A percentile compares a stretch with the other conserved stretches of the same genome.
These are phyloP conservation scores for Hydrotaea diabolus DNA, from an alignment of 2,888 invertebrate species.

Conservation along the genomic window DNA sequence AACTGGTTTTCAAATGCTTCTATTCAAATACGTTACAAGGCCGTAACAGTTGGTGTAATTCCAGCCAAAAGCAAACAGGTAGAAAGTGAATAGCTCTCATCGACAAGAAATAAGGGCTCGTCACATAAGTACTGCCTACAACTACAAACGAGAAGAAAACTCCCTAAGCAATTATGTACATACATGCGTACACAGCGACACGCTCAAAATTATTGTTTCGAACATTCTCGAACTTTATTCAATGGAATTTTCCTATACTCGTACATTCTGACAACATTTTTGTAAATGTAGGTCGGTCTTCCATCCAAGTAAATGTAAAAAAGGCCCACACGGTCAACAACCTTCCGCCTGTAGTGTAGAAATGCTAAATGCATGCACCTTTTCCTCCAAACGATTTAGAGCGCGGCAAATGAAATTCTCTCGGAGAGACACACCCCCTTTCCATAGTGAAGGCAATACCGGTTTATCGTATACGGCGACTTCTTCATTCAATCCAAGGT, in stretches of 20 bases:
- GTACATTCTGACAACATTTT: background rate
- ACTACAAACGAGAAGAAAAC: too few species aligned
- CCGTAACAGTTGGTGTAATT: too few species aligned
- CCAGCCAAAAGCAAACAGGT: too few species aligned
- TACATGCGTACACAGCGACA: too few species aligned
- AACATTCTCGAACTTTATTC: background rate
- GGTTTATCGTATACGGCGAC: slow-evolving; percentile 27
- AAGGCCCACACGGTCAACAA: slow-evolving; percentile 44
- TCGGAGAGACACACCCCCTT: slow-evolving; percentile 52
- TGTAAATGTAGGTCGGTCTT: slow-evolving; percentile 43
- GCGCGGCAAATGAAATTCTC: background rate
- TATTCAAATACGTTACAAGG: too few species aligned
- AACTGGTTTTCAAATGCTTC: too few species aligned
- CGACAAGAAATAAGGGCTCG: too few species aligned
- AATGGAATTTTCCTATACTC: background rate
- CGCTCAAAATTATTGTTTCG: background rate
- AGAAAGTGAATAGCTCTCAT: too few species aligned
- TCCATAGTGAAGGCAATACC: slow-evolving; percentile 22
- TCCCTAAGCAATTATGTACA: too few species aligned
- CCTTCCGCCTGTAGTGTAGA: slow-evolving; percentile 26
- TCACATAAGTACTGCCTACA: too few species aligned
- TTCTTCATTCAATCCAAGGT: background rate
- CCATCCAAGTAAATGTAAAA: slow-evolving; percentile 15
- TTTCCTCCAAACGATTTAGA: background rate
- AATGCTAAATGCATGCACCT: background rate